phyloP scores from a whole-genome alignment of 2,113 vertebrate species.

The Semicossyphus pulcher region DNA sequence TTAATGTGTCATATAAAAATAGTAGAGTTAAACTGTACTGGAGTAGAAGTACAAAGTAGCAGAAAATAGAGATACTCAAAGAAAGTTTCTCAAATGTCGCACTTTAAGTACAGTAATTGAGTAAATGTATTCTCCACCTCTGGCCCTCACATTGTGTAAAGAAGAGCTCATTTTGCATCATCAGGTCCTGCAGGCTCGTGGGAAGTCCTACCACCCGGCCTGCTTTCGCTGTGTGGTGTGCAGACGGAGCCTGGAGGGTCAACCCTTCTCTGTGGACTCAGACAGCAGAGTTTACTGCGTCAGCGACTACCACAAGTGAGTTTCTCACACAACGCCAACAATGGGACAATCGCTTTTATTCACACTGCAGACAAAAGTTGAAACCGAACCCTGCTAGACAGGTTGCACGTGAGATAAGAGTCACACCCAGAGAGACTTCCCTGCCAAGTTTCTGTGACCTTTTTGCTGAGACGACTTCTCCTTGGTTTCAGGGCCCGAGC shows the following conservation, averaged over 20 bases:
- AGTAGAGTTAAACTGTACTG: background rate
- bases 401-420: constrained; percentile 14
- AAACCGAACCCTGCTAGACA: constrained; percentile 24
- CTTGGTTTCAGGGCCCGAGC: constrained; percentile 66
- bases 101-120: background rate
- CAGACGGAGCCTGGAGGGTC: constrained; percentile 88
- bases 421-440: constrained; percentile 19
- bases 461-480: constrained; percentile 5
- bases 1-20: background rate
- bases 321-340: background rate
- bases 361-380: constrained; percentile 6
- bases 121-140: background rate
- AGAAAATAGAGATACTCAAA: too few relatives aligned
- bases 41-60: too few relatives aligned
- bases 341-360: background rate
- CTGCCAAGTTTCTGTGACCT: constrained; percentile 19
- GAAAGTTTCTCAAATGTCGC: background rate
- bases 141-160: too few relatives aligned
- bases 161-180: background rate
- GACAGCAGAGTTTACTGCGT: constrained; percentile 92
- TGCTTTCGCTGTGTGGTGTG: constrained; percentile 94
- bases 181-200: constrained; percentile 93
- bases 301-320: constrained; percentile 92
- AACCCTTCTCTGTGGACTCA: constrained; percentile 89
- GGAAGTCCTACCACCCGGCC: constrained; percentile 91